Evolutionary conservation across 2,888 invertebrate genomes (phyloP), one percentile per base, ranked within the genome.

Genomic region (Eristalis pertinax): DNA sequence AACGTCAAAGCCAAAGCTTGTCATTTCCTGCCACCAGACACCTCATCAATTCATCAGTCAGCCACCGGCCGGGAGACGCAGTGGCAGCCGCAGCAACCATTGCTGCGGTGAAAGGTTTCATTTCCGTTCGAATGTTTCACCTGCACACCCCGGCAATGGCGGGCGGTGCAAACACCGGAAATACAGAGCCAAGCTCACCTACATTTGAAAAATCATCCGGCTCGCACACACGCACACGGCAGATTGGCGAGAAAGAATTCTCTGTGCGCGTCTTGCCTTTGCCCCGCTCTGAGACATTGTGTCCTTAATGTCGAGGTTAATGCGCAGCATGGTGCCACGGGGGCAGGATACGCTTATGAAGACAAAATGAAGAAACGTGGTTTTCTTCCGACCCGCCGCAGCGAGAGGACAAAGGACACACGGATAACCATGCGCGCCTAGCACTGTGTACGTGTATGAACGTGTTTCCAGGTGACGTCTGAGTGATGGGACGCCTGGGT

Each of bases 1-100:
- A 73, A 69, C 35, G 77, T 62, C 56, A 63, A 77, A 73, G 43
- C 73, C 67, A 78, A 78, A 75, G 74, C 70, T 67, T 74, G 69
- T 74, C 78, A 83, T 75, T 83, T 83, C 83, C 83, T 79, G 83
- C 78, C 86, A 83, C 78, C 70, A 86, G 74, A 78, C 86, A 86
- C 83, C 83, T 72, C 82, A 86, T 86, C 86, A 83, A 83, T 83
- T 83, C 78, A 64, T 64, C 77, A 64, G 67, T 62, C 68, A 60
- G 41, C 72, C 50, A 50, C 19, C 50, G 19, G 4, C 19, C 19
- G 50, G 50, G 50, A 19, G 19, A 50, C 8, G 19, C 19, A 8
- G 19, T 50, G 50, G 50, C 7, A 19, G n/a, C 43, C 11, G 38
- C 38, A 13, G 13, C 38, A 3, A 4, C 13, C 69, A 58, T 56